Conservation (phyloP, 2,888 invertebrate species). For the Cephus nigrinus region DNA sequence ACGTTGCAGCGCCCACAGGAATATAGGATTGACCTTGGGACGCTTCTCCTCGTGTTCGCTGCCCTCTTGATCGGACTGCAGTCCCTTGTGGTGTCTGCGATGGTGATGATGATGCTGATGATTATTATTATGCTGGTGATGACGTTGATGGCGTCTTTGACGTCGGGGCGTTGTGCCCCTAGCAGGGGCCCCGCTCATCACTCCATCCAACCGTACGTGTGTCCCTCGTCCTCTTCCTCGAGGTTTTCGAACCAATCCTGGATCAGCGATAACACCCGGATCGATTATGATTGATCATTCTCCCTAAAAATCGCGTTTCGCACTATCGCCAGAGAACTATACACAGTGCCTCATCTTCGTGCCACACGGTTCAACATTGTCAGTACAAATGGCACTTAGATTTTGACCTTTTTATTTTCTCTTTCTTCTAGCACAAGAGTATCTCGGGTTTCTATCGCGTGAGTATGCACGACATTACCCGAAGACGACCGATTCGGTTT, state of each 20-base stretch:
- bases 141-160: constrained; percentile 58
- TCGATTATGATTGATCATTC: neutral
- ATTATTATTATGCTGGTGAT: constrained; percentile 46
- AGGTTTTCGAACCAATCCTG: constrained; percentile 52
- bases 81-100: constrained; percentile 27
- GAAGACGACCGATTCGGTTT: constrained; percentile 59
- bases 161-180: constrained; percentile 63
- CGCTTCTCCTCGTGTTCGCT: constrained; percentile 68
- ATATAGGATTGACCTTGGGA: constrained; percentile 81
- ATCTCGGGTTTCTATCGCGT: constrained; percentile 59
- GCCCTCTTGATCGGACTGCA: constrained; percentile 33
- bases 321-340: neutral
- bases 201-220: constrained; percentile 60
- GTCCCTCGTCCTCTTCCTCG: constrained; percentile 28
- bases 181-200: constrained; percentile 65
- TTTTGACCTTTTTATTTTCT: neutral
- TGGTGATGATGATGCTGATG: constrained; percentile 45
- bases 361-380: neutral
- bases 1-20: constrained; percentile 85
- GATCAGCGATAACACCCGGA: constrained; percentile 37
- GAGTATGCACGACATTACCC: constrained; percentile 57
- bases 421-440: constrained; percentile 43
- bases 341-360: neutral
- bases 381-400: neutral
- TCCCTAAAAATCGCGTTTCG: neutral